phyloP scores from a whole-genome alignment of 2,888 invertebrate genomes.

The Chymomyza caudatula region DNA sequence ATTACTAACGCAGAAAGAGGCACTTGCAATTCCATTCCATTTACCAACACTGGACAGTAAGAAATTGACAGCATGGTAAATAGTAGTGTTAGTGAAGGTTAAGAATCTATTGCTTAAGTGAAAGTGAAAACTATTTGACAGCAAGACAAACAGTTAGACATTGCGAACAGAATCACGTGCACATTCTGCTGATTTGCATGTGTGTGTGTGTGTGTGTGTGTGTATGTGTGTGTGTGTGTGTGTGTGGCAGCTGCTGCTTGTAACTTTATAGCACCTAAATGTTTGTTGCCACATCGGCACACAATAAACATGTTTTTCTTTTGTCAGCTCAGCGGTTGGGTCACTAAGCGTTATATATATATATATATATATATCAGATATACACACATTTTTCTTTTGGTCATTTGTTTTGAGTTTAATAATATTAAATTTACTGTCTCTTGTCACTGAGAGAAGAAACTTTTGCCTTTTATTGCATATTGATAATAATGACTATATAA shows the following conservation, averaged over 20 bases:
- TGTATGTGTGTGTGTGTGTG: constrained; percentile 5
- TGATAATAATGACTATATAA: constrained; percentile 58
- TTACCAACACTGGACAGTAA: constrained; percentile 6
- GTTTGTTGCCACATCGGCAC: constrained; percentile 51
- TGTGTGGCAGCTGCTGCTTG: constrained; percentile 20
- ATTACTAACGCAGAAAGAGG: too few relatives aligned
- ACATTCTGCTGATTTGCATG: constrained; percentile 38
- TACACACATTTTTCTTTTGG: constrained; percentile 20
- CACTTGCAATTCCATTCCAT: too few relatives aligned
- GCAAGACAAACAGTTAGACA: background rate
- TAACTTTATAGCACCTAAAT: constrained; percentile 63
- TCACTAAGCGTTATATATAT: constrained; percentile 9
- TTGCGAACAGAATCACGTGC: constrained; percentile 52
- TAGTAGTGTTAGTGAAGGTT: too few relatives aligned
- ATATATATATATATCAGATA: background rate
- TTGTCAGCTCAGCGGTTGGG: background rate
- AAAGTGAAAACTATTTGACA: constrained; percentile 60
- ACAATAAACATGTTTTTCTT: constrained; percentile 49
- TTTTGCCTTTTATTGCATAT: constrained; percentile 49
- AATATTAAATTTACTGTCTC: constrained; percentile 60
- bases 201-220: constrained; percentile 15
- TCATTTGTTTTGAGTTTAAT: constrained; percentile 62
- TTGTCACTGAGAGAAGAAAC: constrained; percentile 10
- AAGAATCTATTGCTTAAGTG: constrained; percentile 39
- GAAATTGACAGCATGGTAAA: background rate